phyloP scores from a whole-genome alignment of 2,113 vertebrate genomes.

The Illadopsis cleaveri region DNA sequence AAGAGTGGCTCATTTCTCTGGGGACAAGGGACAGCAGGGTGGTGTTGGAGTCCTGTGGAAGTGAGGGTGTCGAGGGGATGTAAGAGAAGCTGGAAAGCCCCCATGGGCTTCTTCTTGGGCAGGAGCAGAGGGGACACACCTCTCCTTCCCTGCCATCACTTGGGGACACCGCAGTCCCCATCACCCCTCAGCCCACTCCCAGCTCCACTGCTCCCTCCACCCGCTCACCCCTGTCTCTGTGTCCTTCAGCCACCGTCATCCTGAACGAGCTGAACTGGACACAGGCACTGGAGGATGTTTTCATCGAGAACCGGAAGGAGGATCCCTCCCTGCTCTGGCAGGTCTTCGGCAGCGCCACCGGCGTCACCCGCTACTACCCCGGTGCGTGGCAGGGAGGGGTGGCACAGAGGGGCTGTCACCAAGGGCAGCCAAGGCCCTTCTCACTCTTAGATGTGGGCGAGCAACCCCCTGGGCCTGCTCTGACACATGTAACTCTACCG shows the following conservation, averaged over 20 bases:
- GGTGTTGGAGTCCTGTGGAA: neutral
- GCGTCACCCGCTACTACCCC: slow-evolving; percentile 96
- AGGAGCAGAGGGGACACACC: neutral
- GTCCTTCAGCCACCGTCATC: slow-evolving; percentile 87
- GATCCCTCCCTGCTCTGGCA: slow-evolving; percentile 96
- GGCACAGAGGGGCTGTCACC: neutral
- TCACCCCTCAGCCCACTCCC: neutral
- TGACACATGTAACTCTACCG: rapidly evolving
- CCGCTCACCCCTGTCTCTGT: neutral
- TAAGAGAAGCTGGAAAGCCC: neutral
- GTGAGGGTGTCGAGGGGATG: rapidly evolving
- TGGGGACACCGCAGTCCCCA: rapidly evolving
- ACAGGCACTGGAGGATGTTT: slow-evolving; percentile 90
- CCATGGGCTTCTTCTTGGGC: neutral
- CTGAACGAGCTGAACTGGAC: slow-evolving; percentile 98
- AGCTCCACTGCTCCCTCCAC: neutral
- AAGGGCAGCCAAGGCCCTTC: neutral
- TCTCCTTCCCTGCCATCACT: neutral
- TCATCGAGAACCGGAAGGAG: slow-evolving; percentile 90
- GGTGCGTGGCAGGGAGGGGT: slow-evolving; percentile 67
- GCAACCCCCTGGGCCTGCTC: neutral
- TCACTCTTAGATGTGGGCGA: rapidly evolving
- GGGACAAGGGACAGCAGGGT: neutral
- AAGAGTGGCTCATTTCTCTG: neutral
- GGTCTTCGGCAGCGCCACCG: slow-evolving; percentile 96